Evolutionary conservation across 2,113 vertebrate genomes (phyloP).

Genomic region (Trematocara zebra): DNA sequence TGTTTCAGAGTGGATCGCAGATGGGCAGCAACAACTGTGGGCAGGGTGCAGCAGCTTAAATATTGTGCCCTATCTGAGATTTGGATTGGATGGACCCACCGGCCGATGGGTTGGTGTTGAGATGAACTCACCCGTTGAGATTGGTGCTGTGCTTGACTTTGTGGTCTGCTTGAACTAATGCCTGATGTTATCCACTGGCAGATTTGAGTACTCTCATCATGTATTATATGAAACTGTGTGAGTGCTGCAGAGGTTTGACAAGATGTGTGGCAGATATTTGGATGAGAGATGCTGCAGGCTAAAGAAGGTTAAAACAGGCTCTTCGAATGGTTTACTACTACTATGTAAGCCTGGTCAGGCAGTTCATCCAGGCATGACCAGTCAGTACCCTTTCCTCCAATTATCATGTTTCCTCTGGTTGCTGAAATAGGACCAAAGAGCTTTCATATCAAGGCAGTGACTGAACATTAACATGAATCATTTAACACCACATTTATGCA

Average conservation of each 20-base stretch:
- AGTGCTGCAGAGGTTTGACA: not conserved
- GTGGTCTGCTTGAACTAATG: not conserved
- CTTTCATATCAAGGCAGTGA: not conserved
- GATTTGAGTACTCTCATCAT: not conserved
- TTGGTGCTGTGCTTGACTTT: not conserved
- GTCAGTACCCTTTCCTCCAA: constrained; percentile 17
- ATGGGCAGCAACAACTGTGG: not conserved
- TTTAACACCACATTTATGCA: not conserved
- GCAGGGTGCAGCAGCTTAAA: not conserved
- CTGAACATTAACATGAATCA: not conserved
- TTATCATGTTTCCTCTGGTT: constrained; percentile 25
- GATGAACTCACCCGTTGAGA: not conserved
- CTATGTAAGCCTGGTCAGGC: not conserved
- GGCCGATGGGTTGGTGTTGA: not conserved
- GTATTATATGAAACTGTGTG: not conserved
- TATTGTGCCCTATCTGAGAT: not conserved
- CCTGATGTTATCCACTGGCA: not conserved
- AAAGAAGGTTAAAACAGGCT: not conserved
- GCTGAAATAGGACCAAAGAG: constrained; percentile 22
- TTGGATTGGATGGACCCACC: not conserved
- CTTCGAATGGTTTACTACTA: not conserved
- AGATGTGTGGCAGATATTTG: not conserved
- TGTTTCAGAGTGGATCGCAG: not conserved
- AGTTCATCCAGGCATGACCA: not conserved
- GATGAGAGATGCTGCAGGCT: not conserved